Base-by-base conservation (phyloP, 1,140 invertebrate genomes). In the Mercenaria mercenaria region DNA sequence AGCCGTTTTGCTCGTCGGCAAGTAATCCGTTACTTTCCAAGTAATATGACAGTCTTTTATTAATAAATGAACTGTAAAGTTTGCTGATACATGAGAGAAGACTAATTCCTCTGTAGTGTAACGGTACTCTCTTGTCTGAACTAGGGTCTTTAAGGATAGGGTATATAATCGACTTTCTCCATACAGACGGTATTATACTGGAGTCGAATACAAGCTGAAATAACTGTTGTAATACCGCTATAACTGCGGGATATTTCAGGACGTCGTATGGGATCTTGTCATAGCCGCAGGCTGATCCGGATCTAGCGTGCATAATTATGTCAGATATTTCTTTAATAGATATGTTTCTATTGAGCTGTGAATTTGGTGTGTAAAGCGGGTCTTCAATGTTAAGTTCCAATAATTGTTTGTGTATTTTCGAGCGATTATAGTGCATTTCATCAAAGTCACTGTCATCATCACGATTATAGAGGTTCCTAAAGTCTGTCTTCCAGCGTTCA, bases 121-220 rank as follows among this genome's bases (percentile, higher is more conserved):
- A 39, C 29, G 64, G 84, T 34, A 74, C 39, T 8, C 41, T 11
- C n/a, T 32, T 74, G 52, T 86, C 84, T 50, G 61, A 18, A 2
- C 15, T n/a, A 8, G 10, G 6, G 20, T 82, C 67, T 41, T 89
- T 89, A 6, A 47, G 64, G 20, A 89, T 89, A 3, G 88, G 88
- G 29, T 18, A 52, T n/a, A 89, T 84, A 41, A 89, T 74, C 50
- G 77, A 10, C 34, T 89, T 74, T 32, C 76, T 61, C 88, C 88
- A 89, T 1, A 41, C 8, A 13, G 77, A 79, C 43, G 88, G 88
- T 15, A 84, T 79, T 2, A 83, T 43, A 15, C 80, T 80, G 6
- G 18, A 43, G 43, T 76, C 50, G 29, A 86, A 76, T 3, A 86
- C n/a, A 4, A 79, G 29, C 29, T 79, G 76, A 79, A 79, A 79